Percentiles rank a stretch among this genome's conserved stretches.
phyloP scores from a whole-genome alignment of 1,140 invertebrate genomes.

The Muscidifurax raptorellus region DNA sequence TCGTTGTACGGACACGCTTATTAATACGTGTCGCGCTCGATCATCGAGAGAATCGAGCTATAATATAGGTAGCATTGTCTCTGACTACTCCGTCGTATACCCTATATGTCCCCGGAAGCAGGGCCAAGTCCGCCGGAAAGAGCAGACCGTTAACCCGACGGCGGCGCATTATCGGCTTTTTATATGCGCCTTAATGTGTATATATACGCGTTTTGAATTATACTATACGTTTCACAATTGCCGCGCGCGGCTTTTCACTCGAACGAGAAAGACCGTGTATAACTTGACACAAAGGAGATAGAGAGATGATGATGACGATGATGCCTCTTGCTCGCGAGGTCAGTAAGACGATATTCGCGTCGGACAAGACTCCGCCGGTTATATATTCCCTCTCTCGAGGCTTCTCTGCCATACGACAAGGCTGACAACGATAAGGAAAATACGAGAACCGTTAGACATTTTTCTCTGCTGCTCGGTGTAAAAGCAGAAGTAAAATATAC shows the following conservation, averaged over 20 bases:
- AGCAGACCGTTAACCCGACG: conserved; percentile 74
- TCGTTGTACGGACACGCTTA: conserved; percentile 69
- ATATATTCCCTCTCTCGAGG: not conserved
- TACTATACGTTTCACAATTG: not conserved
- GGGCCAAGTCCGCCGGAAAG: conserved; percentile 75
- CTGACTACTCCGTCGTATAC: conserved; percentile 68
- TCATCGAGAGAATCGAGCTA: conserved; percentile 45
- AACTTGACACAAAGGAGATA: not conserved
- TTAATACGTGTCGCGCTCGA: conserved; percentile 65
- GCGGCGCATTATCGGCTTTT: conserved; percentile 69
- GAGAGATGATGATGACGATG: not conserved
- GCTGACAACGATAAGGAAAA: conserved; percentile 44
- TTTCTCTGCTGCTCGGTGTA: not conserved
- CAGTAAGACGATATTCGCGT: conserved; percentile 27
- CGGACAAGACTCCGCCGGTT: conserved; percentile 9
- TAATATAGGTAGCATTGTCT: conserved; percentile 34
- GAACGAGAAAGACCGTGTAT: not conserved
- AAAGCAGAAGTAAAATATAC: not conserved
- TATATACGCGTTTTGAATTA: not conserved
- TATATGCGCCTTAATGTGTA: conserved; percentile 55
- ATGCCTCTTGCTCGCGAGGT: not conserved
- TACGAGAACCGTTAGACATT: conserved; percentile 10
- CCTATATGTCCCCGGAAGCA: conserved; percentile 76
- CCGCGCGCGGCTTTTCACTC: not conserved
- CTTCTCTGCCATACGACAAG: conserved; percentile 14